A percentile compares a stretch with the other conserved stretches of the same genome.
These are phyloP conservation scores for Venusia cambrica DNA, from an alignment of 2,888 invertebrate genomes.

Conservation along the genomic window DNA sequence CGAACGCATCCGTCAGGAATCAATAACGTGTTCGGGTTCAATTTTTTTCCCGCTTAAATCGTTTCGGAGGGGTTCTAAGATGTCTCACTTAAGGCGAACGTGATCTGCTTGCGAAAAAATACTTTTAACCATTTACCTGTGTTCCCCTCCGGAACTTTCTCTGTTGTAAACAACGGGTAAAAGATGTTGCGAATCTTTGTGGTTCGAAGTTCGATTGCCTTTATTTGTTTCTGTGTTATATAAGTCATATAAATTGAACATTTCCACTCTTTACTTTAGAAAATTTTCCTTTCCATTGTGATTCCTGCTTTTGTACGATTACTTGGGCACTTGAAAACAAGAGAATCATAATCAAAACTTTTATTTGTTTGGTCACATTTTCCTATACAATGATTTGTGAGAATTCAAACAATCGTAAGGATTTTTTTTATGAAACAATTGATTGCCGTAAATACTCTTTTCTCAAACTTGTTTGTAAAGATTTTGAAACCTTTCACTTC, in stretches of 20 bases:
- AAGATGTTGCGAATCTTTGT: slow-evolving; percentile 64
- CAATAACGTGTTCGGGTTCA: slow-evolving; percentile 55
- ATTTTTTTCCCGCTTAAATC: slow-evolving; percentile 62
- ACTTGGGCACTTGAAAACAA: too few species aligned
- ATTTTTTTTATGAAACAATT: too few species aligned
- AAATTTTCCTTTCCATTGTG: not conserved
- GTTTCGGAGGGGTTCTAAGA: slow-evolving; percentile 59
- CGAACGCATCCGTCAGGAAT: slow-evolving; percentile 43
- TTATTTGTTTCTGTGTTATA: slow-evolving; percentile 46
- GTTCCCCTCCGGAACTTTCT: slow-evolving; percentile 36
- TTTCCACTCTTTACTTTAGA: slow-evolving; percentile 17
- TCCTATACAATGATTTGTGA: too few species aligned
- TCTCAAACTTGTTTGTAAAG: too few species aligned
- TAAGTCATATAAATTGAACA: slow-evolving; percentile 37
- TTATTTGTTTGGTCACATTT: too few species aligned
- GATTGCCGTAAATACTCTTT: too few species aligned
- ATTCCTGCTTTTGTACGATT: slow-evolving; percentile 4
- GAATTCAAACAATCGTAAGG: too few species aligned
- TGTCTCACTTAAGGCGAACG: slow-evolving; percentile 77
- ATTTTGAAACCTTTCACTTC: too few species aligned
- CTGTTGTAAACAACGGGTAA: slow-evolving; percentile 68
- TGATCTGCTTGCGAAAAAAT: slow-evolving; percentile 78
- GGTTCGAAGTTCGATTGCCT: slow-evolving; percentile 59
- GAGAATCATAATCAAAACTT: too few species aligned
- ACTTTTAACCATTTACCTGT: slow-evolving; percentile 67